Evolutionary conservation across 1,140 invertebrate genomes (phyloP).

Genomic region (Drosophila miranda): DNA sequence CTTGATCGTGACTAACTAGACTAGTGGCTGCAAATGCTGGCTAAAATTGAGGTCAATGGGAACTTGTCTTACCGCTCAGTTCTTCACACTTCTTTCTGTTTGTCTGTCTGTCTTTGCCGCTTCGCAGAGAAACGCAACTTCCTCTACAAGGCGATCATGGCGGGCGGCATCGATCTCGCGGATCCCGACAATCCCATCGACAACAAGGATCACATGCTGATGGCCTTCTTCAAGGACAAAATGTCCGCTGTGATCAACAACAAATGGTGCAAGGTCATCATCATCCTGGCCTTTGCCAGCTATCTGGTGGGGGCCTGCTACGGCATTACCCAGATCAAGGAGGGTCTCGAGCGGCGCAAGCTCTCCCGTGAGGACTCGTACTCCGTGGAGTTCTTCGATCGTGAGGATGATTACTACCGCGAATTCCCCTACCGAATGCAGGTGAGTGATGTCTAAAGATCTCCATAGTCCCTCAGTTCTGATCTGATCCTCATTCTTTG

Average conservation of each 20-base stretch:
- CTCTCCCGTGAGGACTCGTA: slow-evolving; percentile 94
- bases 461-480: background rate
- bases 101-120: background rate
- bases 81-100: slow-evolving; percentile 14
- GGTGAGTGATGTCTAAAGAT: slow-evolving; percentile 82
- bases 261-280: slow-evolving; percentile 88
- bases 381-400: slow-evolving; percentile 94
- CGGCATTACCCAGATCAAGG: slow-evolving; percentile 93
- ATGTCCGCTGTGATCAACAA: slow-evolving; percentile 90
- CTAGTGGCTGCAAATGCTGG: slow-evolving; percentile 30
- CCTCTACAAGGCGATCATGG: slow-evolving; percentile 91
- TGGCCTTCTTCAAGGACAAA: slow-evolving; percentile 94
- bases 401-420: slow-evolving; percentile 94
- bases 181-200: slow-evolving; percentile 93
- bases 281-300: slow-evolving; percentile 90
- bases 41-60: slow-evolving; percentile 62
- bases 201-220: slow-evolving; percentile 93
- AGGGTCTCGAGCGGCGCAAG: slow-evolving; percentile 93
- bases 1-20: slow-evolving; percentile 69
- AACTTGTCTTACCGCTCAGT: slow-evolving; percentile 41
- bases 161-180: slow-evolving; percentile 91
- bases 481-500: background rate
- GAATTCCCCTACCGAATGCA: slow-evolving; percentile 96
- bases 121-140: slow-evolving; percentile 88
- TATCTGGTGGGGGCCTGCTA: slow-evolving; percentile 94